phyloP scores from a whole-genome alignment of 1,140 invertebrate species.

The Eufriesea mexicana region DNA sequence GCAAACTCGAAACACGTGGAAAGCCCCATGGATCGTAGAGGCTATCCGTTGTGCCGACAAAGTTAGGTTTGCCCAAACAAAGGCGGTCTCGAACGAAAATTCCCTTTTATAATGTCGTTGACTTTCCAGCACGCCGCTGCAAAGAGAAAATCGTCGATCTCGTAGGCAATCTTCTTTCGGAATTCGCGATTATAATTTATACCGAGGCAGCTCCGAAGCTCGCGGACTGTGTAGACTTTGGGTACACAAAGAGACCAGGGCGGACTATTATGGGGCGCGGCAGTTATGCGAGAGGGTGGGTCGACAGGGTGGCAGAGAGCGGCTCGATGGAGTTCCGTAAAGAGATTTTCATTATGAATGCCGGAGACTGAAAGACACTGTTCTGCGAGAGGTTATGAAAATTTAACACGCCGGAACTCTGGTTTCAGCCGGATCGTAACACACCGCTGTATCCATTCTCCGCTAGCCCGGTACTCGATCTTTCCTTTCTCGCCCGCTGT shows the following conservation, averaged over 20 bases:
- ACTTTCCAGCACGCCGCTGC: not conserved
- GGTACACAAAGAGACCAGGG: conserved; percentile 43
- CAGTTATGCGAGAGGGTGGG: conserved; percentile 10
- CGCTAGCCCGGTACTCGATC: conserved; percentile 11
- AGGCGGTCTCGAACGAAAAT: not conserved
- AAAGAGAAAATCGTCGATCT: conserved; percentile 41
- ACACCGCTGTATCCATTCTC: conserved; percentile 36
- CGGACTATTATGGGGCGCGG: conserved; percentile 47
- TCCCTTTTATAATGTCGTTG: conserved; percentile 25
- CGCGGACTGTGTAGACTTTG: conserved; percentile 46
- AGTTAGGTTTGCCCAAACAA: not conserved
- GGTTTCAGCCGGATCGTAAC: conserved; percentile 50
- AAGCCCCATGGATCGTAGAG: not conserved
- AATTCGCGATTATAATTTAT: conserved; percentile 61
- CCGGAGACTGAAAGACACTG: conserved; percentile 60
- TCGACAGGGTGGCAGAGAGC: not conserved
- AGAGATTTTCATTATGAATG: conserved; percentile 71
- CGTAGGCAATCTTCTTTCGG: conserved; percentile 36
- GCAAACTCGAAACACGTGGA: not conserved
- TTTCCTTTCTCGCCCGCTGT: conserved; percentile 12
- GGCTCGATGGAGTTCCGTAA: conserved; percentile 56
- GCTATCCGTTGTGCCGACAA: not conserved
- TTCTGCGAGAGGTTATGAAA: conserved; percentile 70
- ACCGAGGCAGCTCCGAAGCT: conserved; percentile 11
- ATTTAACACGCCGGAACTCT: conserved; percentile 67